These are phyloP conservation scores for Cisticola juncidis DNA, from an alignment of 2,113 vertebrate genomes.

Conservation along the genomic window DNA sequence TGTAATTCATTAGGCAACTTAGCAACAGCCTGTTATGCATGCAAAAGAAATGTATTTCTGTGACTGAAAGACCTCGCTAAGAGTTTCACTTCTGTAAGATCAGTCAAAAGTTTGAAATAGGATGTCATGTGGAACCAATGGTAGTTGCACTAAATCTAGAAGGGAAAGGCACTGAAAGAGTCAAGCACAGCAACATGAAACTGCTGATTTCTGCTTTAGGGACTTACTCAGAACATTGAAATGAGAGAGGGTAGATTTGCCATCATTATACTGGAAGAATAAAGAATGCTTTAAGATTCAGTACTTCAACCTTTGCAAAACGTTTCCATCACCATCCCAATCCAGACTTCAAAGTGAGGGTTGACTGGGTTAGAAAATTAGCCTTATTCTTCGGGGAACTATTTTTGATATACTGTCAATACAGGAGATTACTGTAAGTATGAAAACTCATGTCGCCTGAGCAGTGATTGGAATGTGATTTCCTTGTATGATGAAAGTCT, in stretches of 20 bases:
- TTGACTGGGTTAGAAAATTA: constrained; percentile 39
- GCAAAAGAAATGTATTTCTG: background rate
- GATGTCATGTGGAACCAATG: background rate
- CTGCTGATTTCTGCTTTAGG: constrained; percentile 21
- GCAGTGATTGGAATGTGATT: constrained; percentile 32
- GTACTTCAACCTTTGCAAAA: background rate
- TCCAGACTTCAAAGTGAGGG: constrained; percentile 40
- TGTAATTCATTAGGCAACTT: background rate
- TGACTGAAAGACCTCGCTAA: background rate
- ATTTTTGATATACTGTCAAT: constrained; percentile 25
- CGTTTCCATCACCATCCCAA: constrained; percentile 34
- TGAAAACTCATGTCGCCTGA: constrained; percentile 39
- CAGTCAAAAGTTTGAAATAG: background rate
- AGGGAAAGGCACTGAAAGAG: constrained; percentile 5
- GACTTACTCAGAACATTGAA: constrained; percentile 18
- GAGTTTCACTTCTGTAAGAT: background rate
- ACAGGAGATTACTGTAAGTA: constrained; percentile 34
- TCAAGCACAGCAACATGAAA: constrained; percentile 32
- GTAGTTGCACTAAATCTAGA: background rate
- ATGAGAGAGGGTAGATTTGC: constrained; percentile 28
- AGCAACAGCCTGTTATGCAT: background rate
- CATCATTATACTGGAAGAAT: constrained; percentile 33
- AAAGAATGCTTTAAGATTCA: constrained; percentile 55
- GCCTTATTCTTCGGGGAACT: constrained; percentile 20
- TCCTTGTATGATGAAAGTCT: background rate